Evolutionary conservation across 2,797 vertebrate genomes (phyloP).

Genomic region (Falco concolor): DNA sequence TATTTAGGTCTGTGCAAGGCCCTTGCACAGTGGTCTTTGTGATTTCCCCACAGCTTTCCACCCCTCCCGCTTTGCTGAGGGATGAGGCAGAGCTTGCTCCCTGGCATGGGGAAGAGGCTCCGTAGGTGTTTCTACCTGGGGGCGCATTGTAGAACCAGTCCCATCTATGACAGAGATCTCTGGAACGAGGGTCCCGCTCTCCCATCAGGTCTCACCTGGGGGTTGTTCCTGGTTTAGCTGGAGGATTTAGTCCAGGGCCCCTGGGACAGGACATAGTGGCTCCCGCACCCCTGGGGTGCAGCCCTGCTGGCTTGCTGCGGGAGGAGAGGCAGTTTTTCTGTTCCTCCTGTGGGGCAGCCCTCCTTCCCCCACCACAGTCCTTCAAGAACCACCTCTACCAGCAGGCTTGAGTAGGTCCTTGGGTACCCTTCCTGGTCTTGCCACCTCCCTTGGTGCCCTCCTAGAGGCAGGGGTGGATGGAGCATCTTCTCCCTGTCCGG

Average conservation of each 20-base stretch:
- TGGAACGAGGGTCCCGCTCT: background rate
- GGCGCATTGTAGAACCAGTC: background rate
- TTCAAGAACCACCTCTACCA: background rate
- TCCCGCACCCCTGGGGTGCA: background rate
- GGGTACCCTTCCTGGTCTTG: background rate
- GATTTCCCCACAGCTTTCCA: background rate
- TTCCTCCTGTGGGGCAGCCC: background rate
- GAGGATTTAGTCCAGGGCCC: background rate
- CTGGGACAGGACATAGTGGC: background rate
- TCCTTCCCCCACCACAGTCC: background rate
- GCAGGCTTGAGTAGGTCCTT: background rate
- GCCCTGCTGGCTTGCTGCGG: background rate
- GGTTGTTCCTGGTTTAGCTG: background rate
- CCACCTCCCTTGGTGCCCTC: background rate
- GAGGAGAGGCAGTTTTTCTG: background rate
- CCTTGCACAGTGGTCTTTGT: background rate
- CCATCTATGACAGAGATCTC: background rate
- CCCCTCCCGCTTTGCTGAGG: background rate
- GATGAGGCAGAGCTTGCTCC: background rate
- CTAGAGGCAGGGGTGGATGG: background rate
- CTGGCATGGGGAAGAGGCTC: background rate
- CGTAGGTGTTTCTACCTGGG: background rate
- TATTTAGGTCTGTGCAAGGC: constrained; percentile 23
- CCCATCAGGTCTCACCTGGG: background rate
- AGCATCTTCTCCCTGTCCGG: background rate